Evolutionary conservation across 2,797 vertebrate genomes (phyloP).

Genomic region (Cuniculus paca): DNA sequence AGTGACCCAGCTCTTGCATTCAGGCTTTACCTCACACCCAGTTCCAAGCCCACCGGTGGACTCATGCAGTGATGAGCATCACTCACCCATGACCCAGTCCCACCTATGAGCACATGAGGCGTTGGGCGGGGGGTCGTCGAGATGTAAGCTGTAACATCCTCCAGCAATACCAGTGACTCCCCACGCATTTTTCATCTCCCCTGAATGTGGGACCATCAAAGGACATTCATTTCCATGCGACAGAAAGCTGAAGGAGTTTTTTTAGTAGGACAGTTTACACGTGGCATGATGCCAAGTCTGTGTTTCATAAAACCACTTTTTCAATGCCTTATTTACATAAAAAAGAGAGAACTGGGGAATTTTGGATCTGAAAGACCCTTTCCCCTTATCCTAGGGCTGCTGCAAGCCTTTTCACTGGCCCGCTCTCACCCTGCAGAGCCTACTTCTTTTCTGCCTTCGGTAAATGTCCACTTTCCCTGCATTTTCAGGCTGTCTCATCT

Average conservation of each 20-base stretch:
- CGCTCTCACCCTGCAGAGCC: neutral
- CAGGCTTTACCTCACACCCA: neutral
- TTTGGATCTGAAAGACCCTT: neutral
- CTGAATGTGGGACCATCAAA: neutral
- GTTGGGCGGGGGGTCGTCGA: neutral
- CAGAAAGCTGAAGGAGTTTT: neutral
- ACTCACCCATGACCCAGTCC: neutral
- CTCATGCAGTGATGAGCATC: neutral
- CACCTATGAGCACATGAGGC: neutral
- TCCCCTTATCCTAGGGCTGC: neutral
- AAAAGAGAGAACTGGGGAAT: neutral
- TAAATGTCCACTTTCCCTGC: neutral
- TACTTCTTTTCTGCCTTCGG: neutral
- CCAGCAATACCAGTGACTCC: neutral
- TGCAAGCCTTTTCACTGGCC: neutral
- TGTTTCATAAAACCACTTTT: neutral
- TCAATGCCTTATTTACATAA: neutral
- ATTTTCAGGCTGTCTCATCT: neutral
- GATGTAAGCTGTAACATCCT: neutral
- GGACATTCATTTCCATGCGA: neutral
- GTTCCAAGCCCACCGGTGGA: neutral
- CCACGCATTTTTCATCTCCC: neutral
- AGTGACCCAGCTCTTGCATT: neutral
- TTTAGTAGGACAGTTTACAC: neutral
- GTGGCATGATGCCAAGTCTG: neutral